Evolutionary conservation across 2,888 invertebrate genomes (phyloP).

Genomic region (Ceramica pisi): DNA sequence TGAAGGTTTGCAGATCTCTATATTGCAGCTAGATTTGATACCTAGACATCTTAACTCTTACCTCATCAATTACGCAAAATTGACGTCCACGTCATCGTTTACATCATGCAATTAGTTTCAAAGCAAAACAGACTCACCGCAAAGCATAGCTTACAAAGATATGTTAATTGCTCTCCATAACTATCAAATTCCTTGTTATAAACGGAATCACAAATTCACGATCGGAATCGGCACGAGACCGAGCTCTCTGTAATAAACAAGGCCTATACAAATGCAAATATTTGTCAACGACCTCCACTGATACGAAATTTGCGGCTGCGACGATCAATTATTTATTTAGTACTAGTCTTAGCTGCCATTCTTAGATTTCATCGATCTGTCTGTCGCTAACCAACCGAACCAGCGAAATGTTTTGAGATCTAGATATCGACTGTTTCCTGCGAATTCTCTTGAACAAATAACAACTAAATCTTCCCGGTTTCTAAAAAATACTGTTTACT

Average conservation of each 20-base stretch:
- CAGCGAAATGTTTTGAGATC: slow-evolving; percentile 13
- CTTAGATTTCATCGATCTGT: slow-evolving; percentile 57
- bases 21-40: no score
- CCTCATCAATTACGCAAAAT: not conserved
- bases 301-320: slow-evolving; percentile 56
- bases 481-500: not conserved
- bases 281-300: slow-evolving; percentile 62
- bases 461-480: not conserved
- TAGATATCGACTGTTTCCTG: not conserved
- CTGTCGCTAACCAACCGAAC: slow-evolving; percentile 29
- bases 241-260: slow-evolving; percentile 59
- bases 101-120: slow-evolving; percentile 23
- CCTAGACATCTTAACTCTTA: not conserved
- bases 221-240: slow-evolving; percentile 42
- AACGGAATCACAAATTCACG: slow-evolving; percentile 46
- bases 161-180: slow-evolving; percentile 44
- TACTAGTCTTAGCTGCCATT: slow-evolving; percentile 44
- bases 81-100: slow-evolving; percentile 16
- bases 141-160: slow-evolving; percentile 38
- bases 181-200: slow-evolving; percentile 46
- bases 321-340: slow-evolving; percentile 60
- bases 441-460: not conserved
- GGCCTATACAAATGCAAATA: slow-evolving; percentile 68
- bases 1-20: no score
- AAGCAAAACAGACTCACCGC: slow-evolving; percentile 30